Percentiles rank a stretch among this genome's conserved stretches.
These are phyloP conservation scores for Arbacia lixula DNA, from an alignment of 53 echinoderm and acorn worm species.

Conservation along the genomic window DNA sequence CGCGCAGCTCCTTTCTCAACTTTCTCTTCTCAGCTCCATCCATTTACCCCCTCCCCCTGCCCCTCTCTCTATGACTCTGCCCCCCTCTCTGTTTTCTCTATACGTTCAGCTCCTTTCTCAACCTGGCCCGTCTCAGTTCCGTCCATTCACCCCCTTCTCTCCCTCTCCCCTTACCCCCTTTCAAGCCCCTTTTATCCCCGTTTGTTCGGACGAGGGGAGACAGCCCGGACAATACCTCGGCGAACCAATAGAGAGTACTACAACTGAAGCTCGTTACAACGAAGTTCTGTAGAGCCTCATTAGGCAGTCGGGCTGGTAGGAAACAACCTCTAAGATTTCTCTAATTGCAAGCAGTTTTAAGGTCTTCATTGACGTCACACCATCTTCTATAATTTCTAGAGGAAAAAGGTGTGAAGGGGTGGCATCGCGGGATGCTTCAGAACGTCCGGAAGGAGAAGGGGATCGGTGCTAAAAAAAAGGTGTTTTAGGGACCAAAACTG, in stretches of 20 bases:
- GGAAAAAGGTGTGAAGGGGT: too few species aligned
- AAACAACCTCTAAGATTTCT: constrained; percentile 40
- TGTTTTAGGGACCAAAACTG: too few species aligned
- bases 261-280: too few species aligned
- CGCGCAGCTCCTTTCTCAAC: background rate
- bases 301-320: constrained; percentile 25
- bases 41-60: background rate
- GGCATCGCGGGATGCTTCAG: too few species aligned
- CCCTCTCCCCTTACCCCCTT: background rate
- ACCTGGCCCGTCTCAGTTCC: too few species aligned
- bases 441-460: too few species aligned
- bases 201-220: too few species aligned
- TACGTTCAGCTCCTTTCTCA: background rate
- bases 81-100: background rate
- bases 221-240: too few species aligned
- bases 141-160: background rate
- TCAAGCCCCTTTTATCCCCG: background rate
- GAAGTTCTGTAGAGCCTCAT: too few species aligned
- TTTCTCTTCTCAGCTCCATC: too few species aligned
- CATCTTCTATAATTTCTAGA: constrained; percentile 23
- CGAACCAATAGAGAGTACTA: too few species aligned
- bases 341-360: constrained; percentile 37
- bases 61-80: background rate
- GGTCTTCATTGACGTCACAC: constrained; percentile 47
- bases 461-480: too few species aligned